Evolutionary conservation across 2,797 vertebrate genomes (phyloP).

Genomic region (Coregonus sp.): DNA sequence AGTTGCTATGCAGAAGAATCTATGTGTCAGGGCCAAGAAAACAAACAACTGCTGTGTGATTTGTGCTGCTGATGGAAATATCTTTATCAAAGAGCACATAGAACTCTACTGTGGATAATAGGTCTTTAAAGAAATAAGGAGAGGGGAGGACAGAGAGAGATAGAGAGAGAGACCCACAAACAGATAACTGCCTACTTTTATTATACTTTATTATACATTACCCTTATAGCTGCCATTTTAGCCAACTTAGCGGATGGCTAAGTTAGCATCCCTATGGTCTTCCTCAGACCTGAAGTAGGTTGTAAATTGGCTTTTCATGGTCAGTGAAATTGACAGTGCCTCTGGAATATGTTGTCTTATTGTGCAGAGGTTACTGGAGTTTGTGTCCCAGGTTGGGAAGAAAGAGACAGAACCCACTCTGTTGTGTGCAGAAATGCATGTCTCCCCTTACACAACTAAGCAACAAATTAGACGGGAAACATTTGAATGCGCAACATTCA

Average conservation of each 20-base stretch:
- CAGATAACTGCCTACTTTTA: neutral
- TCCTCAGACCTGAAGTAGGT: neutral
- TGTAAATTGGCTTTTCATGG: neutral
- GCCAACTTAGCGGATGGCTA: too few relatives aligned
- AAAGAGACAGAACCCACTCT: neutral
- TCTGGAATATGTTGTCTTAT: too few relatives aligned
- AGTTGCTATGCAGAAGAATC: neutral
- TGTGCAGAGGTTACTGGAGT: neutral
- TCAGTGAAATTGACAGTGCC: neutral
- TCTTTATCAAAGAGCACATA: neutral
- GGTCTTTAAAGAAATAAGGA: neutral
- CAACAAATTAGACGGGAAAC: slow-evolving; percentile 52
- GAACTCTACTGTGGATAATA: neutral
- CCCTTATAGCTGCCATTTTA: too few relatives aligned
- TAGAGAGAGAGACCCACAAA: neutral
- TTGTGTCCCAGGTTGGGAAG: neutral
- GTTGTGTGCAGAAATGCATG: slow-evolving; percentile 25
- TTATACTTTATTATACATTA: neutral
- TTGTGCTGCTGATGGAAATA: neutral
- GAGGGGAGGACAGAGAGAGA: neutral
- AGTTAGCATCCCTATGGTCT: too few relatives aligned
- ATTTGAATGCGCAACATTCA: slow-evolving; percentile 62
- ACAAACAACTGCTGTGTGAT: slow-evolving; percentile 29
- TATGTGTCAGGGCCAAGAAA: neutral
- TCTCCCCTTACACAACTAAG: slow-evolving; percentile 43